Evolutionary conservation across 2,888 invertebrate genomes (phyloP).

Genomic region (Eudemis profundana): DNA sequence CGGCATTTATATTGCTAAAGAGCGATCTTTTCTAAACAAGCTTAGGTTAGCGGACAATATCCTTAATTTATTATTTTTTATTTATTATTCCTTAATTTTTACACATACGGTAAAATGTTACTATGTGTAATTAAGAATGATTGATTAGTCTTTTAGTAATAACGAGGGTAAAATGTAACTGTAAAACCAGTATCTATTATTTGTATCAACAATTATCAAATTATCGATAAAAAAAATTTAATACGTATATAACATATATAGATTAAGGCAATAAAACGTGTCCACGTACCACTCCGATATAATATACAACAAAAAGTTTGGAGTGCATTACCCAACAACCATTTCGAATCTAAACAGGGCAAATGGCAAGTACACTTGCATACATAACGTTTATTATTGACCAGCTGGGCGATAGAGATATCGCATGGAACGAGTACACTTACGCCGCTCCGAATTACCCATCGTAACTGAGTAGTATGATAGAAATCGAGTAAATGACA

Average conservation of each 20-base stretch:
- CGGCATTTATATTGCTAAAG: too few relatives aligned
- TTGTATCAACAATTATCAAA: too few relatives aligned
- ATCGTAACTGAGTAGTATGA: constrained; percentile 59
- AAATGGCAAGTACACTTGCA: constrained; percentile 45
- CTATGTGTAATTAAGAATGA: too few relatives aligned
- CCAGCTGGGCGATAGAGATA: constrained; percentile 56
- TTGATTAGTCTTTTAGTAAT: constrained; percentile 13
- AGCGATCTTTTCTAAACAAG: too few relatives aligned
- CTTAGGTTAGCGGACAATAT: too few relatives aligned
- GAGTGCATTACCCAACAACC: constrained; percentile 34
- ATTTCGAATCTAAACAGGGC: constrained; percentile 34
- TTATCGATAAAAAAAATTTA: too few relatives aligned
- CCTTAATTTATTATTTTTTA: too few relatives aligned
- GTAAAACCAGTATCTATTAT: too few relatives aligned
- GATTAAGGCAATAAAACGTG: neutral
- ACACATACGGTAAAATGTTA: too few relatives aligned
- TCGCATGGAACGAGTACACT: constrained; percentile 59
- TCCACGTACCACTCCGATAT: constrained; percentile 15
- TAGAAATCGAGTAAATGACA: constrained; percentile 57
- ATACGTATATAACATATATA: too few relatives aligned
- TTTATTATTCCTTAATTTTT: too few relatives aligned
- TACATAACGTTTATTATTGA: constrained; percentile 61
- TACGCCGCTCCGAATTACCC: constrained; percentile 62
- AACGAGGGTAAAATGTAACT: constrained; percentile 10
- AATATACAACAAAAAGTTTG: constrained; percentile 21